Evolutionary conservation across 2,797 vertebrate species (phyloP).

Genomic region (Alexandromys oeconomus): DNA sequence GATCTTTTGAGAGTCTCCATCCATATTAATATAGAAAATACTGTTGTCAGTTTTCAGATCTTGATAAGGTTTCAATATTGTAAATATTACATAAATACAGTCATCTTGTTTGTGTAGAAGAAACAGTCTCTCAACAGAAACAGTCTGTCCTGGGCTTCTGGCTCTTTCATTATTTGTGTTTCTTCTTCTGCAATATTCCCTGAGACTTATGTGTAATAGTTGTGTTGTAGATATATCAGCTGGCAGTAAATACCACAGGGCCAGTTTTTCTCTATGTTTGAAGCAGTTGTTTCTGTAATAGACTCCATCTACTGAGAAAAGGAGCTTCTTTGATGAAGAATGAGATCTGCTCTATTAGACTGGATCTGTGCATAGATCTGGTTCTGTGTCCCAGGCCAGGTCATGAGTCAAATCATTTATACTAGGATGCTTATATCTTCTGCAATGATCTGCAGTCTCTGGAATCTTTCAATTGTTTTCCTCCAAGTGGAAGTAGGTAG

Average conservation of each 20-base stretch:
- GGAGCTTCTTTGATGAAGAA: neutral
- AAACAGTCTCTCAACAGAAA: neutral
- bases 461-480: neutral
- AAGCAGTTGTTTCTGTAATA: neutral
- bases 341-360: no score
- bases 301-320: neutral
- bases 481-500: neutral
- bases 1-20: neutral
- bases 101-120: neutral
- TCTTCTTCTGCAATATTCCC: neutral
- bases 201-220: no score
- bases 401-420: no score
- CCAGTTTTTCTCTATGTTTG: neutral
- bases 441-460: neutral
- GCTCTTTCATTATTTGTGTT: neutral
- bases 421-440: neutral
- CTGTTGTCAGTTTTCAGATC: neutral
- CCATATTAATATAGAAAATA: neutral
- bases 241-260: no score
- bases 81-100: neutral
- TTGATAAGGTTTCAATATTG: neutral
- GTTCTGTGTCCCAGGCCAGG: neutral
- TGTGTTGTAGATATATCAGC: no score
- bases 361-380: neutral
- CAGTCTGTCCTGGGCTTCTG: neutral